Percentiles rank a stretch among this genome's conserved stretches.
These are phyloP conservation scores for Heliothis virescens DNA, from an alignment of 1,140 invertebrate genomes.

Conservation along the genomic window DNA sequence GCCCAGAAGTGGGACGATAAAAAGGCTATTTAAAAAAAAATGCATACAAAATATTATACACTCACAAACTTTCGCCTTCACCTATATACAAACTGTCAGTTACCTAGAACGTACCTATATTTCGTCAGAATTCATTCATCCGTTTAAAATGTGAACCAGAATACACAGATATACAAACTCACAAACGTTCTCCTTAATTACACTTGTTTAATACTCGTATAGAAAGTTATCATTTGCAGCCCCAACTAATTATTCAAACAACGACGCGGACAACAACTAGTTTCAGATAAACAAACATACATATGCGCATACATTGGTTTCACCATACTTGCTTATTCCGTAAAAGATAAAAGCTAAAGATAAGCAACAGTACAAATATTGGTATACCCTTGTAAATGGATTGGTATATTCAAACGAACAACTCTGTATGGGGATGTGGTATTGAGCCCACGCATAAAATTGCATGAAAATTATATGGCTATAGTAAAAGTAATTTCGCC, in stretches of 20 bases:
- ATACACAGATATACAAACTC: too few relatives aligned
- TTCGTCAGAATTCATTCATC: too few relatives aligned
- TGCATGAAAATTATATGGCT: not conserved
- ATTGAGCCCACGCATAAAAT: conserved; percentile 21
- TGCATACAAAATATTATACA: too few relatives aligned
- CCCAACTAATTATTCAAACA: not conserved
- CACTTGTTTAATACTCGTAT: not conserved
- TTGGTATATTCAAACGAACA: conserved; percentile 14
- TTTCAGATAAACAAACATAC: conserved; percentile 14
- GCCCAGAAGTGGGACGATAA: too few relatives aligned
- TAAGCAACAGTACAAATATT: conserved; percentile 12
- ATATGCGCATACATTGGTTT: conserved; percentile 22
- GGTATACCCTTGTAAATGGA: conserved; percentile 21
- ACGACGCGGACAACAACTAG: not conserved
- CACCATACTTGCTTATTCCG: conserved; percentile 15
- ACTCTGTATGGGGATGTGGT: not conserved
- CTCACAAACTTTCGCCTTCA: too few relatives aligned
- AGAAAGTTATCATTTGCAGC: not conserved
- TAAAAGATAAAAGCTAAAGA: conserved; percentile 23
- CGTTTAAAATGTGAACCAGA: too few relatives aligned
- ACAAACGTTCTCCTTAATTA: too few relatives aligned
- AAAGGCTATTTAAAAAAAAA: too few relatives aligned
- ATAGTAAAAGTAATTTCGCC: not conserved
- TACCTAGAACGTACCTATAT: too few relatives aligned
- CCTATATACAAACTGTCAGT: too few relatives aligned